These are phyloP conservation scores for Manduca sexta DNA, from an alignment of 1,140 invertebrate genomes.

Conservation along the genomic window DNA sequence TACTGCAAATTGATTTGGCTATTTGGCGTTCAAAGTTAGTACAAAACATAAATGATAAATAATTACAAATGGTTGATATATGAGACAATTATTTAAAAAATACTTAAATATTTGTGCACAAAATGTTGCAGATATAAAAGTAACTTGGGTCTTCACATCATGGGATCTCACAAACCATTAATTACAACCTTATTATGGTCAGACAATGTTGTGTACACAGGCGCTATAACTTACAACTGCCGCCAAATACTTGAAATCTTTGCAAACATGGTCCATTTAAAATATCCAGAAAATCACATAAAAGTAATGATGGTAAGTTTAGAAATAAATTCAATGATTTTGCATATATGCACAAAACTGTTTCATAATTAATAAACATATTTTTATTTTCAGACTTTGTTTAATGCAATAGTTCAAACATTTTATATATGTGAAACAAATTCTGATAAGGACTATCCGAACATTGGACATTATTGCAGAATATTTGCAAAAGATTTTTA, in stretches of 20 bases:
- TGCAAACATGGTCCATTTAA: constrained; percentile 42
- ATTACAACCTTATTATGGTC: constrained; percentile 48
- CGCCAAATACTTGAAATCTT: constrained; percentile 49
- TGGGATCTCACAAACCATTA: constrained; percentile 48
- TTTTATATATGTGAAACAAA: constrained; percentile 28
- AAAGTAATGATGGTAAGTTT: constrained; percentile 27
- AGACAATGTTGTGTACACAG: constrained; percentile 36
- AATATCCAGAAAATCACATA: constrained; percentile 49
- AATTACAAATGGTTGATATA: too few relatives aligned
- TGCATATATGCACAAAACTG: too few relatives aligned
- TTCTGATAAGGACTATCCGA: constrained; percentile 43
- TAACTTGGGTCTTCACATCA: constrained; percentile 38
- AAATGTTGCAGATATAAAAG: constrained; percentile 39
- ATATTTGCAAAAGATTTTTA: constrained; percentile 48
- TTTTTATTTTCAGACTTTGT: constrained; percentile 14
- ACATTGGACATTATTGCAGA: constrained; percentile 31
- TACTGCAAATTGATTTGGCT: constrained; percentile 61
- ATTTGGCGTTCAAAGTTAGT: constrained; percentile 54
- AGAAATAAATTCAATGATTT: too few relatives aligned
- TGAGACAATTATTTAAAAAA: too few relatives aligned
- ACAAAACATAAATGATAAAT: too few relatives aligned
- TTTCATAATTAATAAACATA: constrained; percentile 2
- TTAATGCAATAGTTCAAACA: constrained; percentile 11
- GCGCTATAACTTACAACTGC: constrained; percentile 37
- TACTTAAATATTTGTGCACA: too few relatives aligned